Conservation (phyloP, 1,140 invertebrate species). For the Bombus picipes region DNA sequence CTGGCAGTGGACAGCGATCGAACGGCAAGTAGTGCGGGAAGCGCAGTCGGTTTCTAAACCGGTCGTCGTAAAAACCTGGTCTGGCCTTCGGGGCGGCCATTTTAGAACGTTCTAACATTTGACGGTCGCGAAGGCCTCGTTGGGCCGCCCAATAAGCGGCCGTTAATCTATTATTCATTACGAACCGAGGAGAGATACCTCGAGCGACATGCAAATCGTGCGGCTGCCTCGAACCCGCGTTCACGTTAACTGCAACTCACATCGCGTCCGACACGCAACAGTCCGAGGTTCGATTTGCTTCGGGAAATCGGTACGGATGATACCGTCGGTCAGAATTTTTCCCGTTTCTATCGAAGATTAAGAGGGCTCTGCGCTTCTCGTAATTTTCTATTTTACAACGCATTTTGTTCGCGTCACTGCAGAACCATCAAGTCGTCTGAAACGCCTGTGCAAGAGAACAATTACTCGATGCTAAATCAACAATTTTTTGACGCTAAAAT, state of each 20-base stretch:
- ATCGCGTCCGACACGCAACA: conserved; percentile 25
- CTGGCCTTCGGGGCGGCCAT: conserved; percentile 79
- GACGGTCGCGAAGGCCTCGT: conserved; percentile 76
- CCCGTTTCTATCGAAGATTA: too few species aligned
- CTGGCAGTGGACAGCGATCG: conserved; percentile 66
- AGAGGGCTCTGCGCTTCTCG: too few species aligned
- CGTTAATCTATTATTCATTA: conserved; percentile 80
- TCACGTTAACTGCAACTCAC: conserved; percentile 41
- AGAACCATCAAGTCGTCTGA: too few species aligned
- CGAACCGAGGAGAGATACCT: conserved; percentile 62
- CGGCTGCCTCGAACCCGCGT: background rate
- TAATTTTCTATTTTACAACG: too few species aligned
- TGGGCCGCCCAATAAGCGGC: conserved; percentile 75
- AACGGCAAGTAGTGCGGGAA: conserved; percentile 58
- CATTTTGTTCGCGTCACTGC: rapidly evolving
- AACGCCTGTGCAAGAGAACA: too few species aligned
- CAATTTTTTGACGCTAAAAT: too few species aligned
- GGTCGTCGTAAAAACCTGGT: conserved; percentile 78
- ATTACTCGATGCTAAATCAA: too few species aligned
- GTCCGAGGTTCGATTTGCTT: background rate
- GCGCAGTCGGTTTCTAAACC: conserved; percentile 76
- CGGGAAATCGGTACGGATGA: conserved; percentile 3
- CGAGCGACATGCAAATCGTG: conserved; percentile 70
- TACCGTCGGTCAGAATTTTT: background rate
- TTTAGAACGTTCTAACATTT: conserved; percentile 81